These are phyloP conservation scores for Psittacara wagleri DNA, from an alignment of 2,113 vertebrate genomes.

Conservation along the genomic window DNA sequence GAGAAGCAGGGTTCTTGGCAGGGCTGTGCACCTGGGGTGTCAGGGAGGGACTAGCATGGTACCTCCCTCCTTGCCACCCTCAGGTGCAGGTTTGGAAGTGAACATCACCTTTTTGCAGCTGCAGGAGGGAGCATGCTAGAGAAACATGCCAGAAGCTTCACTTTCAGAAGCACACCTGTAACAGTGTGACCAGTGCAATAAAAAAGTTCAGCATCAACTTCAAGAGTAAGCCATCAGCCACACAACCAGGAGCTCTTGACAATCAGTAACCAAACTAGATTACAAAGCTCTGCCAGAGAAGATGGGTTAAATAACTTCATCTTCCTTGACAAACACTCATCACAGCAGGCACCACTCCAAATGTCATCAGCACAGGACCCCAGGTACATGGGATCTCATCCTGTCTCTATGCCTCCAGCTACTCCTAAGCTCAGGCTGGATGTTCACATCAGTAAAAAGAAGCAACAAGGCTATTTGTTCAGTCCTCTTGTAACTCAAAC, in stretches of 20 bases:
- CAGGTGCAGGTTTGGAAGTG: not conserved
- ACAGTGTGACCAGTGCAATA: rapidly evolving
- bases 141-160: not conserved
- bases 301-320: not conserved
- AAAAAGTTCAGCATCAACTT: not conserved
- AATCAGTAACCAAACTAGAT: not conserved
- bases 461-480: not conserved
- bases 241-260: not conserved
- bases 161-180: not conserved
- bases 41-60: not conserved
- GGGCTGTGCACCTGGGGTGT: too few relatives aligned
- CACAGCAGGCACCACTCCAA: rapidly evolving
- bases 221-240: not conserved
- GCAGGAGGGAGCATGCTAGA: not conserved
- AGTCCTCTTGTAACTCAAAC: too few relatives aligned
- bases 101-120: not conserved
- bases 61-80: not conserved
- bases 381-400: not conserved
- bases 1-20: rapidly evolving
- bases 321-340: not conserved
- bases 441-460: not conserved
- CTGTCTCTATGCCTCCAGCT: not conserved
- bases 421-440: not conserved
- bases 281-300: not conserved
- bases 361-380: too few relatives aligned